Base-by-base conservation (phyloP, 2,888 invertebrate species). In the Agonopterix arenella region DNA sequence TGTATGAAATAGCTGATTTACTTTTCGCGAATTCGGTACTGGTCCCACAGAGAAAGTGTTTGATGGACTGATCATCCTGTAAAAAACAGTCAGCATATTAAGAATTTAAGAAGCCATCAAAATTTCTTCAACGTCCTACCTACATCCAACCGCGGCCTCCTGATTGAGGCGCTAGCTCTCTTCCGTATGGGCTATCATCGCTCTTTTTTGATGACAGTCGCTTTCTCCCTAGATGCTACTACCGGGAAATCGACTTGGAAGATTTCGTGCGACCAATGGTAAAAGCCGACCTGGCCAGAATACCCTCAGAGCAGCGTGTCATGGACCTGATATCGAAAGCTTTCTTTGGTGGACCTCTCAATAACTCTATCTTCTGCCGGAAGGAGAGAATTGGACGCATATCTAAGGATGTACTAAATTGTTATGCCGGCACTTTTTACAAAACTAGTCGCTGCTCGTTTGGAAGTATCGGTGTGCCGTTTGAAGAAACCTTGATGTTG, bases 261-360 rank as follows among this genome's bases (percentile, higher is more conserved):
- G 77, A 79, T 28, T 42, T 38, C 13, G 60, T 77, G 1, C 75
- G 63, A 51, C 52, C 60, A 0, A 43, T 73, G 4, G 59, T 86
- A 4, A 66, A 57, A 36, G 78, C 70, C 0, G 84, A 84, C 47
- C 56, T 84, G 0, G 51, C 57, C 7, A 64, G 76, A 7, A 58
- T 80, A 0, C 48, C 57, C 2, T 76, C 77, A 0, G 68, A 76
- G 40, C 71, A 76, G 41, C 70, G 76, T 0, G 73, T 74, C 0
- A 51, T 88, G 42, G 88, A 88, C 51, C 55, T 84, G 13, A 62
- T 80, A 0, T 86, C 86, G 50, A 64, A 57, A n/a, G 86, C 86
- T 0, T 68, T 74, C 40, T 88, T 80, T 73, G 59, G 63, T 0
- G 86, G 86, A 0, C 71, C 76, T 0, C 69, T 84, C 0, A 47